Evolutionary conservation across 2,888 invertebrate genomes (phyloP).

Genomic region (Hypomecis punctinalis): DNA sequence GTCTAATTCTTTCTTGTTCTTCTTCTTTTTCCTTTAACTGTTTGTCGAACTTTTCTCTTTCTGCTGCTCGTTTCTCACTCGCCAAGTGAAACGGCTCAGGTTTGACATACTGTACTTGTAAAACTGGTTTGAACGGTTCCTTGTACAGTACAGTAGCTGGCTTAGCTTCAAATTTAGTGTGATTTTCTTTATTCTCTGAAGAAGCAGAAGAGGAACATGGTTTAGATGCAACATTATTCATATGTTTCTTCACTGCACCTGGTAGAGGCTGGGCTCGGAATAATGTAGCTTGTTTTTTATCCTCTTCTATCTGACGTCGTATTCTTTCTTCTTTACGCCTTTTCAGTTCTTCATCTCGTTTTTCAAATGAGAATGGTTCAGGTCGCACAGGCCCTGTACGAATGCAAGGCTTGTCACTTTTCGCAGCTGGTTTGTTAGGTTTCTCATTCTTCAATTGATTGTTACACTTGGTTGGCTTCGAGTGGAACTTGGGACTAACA

Average conservation of each 20-base stretch:
- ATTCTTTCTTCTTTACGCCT: constrained; percentile 86
- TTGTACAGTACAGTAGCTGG: constrained; percentile 86
- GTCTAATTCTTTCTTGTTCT: constrained; percentile 72
- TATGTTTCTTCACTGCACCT: constrained; percentile 72
- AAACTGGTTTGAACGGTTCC: constrained; percentile 87
- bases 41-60: constrained; percentile 86
- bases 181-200: constrained; percentile 77
- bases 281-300: constrained; percentile 85
- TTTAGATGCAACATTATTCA: constrained; percentile 60
- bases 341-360: constrained; percentile 84
- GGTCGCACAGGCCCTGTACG: constrained; percentile 65
- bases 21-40: constrained; percentile 82
- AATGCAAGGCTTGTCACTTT: constrained; percentile 48
- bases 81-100: constrained; percentile 85
- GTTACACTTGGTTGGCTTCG: constrained; percentile 60
- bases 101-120: constrained; percentile 72
- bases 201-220: constrained; percentile 63
- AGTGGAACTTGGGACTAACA: constrained; percentile 68
- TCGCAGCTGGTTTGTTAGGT: constrained; percentile 44
- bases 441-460: constrained; percentile 49
- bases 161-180: constrained; percentile 85
- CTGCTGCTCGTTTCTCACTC: constrained; percentile 86
- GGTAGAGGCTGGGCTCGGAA: constrained; percentile 91
- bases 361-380: constrained; percentile 89
- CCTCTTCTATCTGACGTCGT: constrained; percentile 83